Evolutionary conservation across 2,113 vertebrate genomes (phyloP), one percentile per base, ranked within the genome.

Genomic region (Neopipo cinnamomea): DNA sequence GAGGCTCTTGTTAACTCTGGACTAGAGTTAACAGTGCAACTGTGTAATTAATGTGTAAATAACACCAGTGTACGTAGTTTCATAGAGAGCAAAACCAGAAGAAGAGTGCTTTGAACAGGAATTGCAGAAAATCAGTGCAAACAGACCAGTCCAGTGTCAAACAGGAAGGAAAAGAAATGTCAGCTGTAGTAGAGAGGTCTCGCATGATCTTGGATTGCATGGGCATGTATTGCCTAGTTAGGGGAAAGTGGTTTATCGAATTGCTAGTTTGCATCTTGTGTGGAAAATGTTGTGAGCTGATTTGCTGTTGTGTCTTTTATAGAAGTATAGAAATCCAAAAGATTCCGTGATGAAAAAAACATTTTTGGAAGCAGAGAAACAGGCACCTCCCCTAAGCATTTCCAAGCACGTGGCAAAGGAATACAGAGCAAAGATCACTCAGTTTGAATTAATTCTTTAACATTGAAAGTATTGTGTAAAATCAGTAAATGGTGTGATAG

Each of bases 181-280:
- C 37, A 33, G 15, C 19, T 56, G 31, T 39, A 11, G 20, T 5
- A 39, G 44, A 20, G 59, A 52, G 24, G 42, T 58, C n/a, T 76
- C 62, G 27, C 9, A 7, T 25, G n/a, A 30, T 61, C 56, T 65
- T 4, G 11, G 18, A 18, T 41, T 0, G 0, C 6, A 9, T 46
- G 37, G 31, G 21, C 27, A 7, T 0, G 0, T 61, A 31, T 56
- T 66, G 46, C 59, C 18, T 58, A 14, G 12, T 20, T 42, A 41
- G 19, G 15, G 25, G 23, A 76, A 83, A 25, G 7, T 55, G 13
- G 1, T 47, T 65, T 52, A 8, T 21, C 61, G 49, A 21, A 15
- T 30, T 56, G 23, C 9, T 89, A 13, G 23, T 33, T 73, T 52
- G n/a, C 17, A 22, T 66, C 73, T 85, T 68, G 31, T 42, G 9